Percentiles rank a stretch among this genome's conserved stretches.
Conservation (phyloP, 1,140 invertebrate species). For the Gonatopus flavifemur region DNA sequence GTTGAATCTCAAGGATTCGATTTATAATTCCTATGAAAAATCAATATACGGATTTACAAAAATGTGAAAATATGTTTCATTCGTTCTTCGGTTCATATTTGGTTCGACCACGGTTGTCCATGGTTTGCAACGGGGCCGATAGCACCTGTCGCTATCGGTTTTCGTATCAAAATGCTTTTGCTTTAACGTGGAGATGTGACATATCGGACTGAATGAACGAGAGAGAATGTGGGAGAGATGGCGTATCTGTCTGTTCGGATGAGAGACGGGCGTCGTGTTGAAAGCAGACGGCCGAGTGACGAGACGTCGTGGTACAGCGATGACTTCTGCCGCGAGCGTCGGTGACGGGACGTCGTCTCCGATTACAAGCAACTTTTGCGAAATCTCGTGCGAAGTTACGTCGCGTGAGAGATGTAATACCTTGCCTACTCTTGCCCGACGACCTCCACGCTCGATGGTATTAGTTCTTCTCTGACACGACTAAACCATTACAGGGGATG, state of each 20-base stretch:
- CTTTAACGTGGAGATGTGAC: constrained; percentile 21
- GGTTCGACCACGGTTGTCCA: too few relatives aligned
- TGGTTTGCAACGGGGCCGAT: too few relatives aligned
- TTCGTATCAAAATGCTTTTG: constrained; percentile 33
- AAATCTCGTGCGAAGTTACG: constrained; percentile 30
- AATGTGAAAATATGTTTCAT: too few relatives aligned
- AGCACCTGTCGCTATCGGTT: constrained; percentile 35
- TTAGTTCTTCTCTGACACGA: constrained; percentile 5
- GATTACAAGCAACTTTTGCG: constrained; percentile 35
- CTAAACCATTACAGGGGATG: too few relatives aligned
- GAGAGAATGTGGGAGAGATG: constrained; percentile 26
- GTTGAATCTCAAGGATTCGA: too few relatives aligned
- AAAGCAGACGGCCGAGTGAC: constrained; percentile 47
- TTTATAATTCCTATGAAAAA: too few relatives aligned
- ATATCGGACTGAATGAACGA: constrained; percentile 24
- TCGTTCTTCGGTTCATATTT: too few relatives aligned
- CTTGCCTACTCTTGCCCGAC: too few relatives aligned
- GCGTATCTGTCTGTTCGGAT: constrained; percentile 36
- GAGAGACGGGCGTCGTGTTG: constrained; percentile 44
- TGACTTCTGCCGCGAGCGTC: constrained; percentile 29
- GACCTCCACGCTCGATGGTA: background rate
- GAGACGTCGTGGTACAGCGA: constrained; percentile 30
- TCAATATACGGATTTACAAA: too few relatives aligned
- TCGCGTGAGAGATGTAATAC: constrained; percentile 15
- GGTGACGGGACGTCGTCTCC: constrained; percentile 43